phyloP scores from a whole-genome alignment of 2,113 vertebrate genomes.

The Mixornis gularis region DNA sequence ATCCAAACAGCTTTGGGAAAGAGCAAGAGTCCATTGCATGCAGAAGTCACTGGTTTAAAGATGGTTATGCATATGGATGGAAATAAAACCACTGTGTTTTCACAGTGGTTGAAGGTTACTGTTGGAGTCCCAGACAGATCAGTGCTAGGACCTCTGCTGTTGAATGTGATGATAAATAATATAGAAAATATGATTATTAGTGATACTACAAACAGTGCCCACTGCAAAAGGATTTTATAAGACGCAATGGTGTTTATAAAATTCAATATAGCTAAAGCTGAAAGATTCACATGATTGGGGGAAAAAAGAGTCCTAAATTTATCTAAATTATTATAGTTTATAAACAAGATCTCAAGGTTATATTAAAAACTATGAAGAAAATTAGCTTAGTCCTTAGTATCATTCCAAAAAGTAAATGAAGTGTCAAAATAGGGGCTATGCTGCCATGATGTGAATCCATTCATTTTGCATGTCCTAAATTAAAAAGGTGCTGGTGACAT shows the following conservation, averaged over 20 bases:
- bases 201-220: not conserved
- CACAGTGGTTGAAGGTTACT: not conserved
- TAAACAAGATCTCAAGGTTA: not conserved
- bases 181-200: not conserved
- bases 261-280: not conserved
- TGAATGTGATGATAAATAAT: not conserved
- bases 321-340: not conserved
- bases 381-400: not conserved
- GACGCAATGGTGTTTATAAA: not conserved
- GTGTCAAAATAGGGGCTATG: not conserved
- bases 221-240: not conserved
- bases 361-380: not conserved
- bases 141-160: not conserved
- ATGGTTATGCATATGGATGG: not conserved
- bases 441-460: not conserved
- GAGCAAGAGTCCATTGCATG: accelerated
- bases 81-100: not conserved
- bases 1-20: not conserved
- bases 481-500: not conserved
- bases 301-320: not conserved
- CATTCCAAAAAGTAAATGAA: not conserved
- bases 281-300: not conserved
- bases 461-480: not conserved
- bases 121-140: not conserved
- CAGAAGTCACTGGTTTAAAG: not conserved